Percentiles rank a stretch among this genome's conserved stretches.
These are phyloP conservation scores for Chloromyia formosa DNA, from an alignment of 2,888 invertebrate genomes.

Conservation along the genomic window DNA sequence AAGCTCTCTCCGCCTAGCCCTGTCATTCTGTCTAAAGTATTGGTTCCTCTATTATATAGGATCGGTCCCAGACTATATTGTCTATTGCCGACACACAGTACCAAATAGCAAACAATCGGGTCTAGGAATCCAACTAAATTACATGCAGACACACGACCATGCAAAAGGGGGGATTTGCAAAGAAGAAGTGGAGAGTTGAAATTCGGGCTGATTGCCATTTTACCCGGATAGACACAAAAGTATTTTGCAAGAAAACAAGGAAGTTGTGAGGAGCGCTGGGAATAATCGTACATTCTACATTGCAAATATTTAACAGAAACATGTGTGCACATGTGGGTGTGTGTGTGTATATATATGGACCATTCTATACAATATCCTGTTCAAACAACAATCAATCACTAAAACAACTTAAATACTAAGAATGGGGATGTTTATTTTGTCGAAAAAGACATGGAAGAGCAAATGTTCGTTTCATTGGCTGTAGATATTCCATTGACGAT, in stretches of 20 bases:
- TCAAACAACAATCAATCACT: constrained; percentile 37
- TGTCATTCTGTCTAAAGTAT: too few relatives aligned
- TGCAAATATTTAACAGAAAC: constrained; percentile 32
- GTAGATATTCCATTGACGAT: too few relatives aligned
- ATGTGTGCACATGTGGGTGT: background rate
- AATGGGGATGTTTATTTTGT: background rate
- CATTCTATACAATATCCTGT: constrained; percentile 17
- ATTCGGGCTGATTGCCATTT: constrained; percentile 15
- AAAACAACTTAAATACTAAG: constrained; percentile 8
- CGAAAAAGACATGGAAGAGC: background rate
- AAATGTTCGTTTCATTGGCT: too few relatives aligned
- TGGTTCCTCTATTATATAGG: background rate
- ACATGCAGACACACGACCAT: constrained; percentile 13
- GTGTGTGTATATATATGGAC: background rate
- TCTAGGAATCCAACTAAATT: constrained; percentile 25
- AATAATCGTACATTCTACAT: background rate
- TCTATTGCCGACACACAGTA: background rate
- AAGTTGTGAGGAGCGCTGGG: background rate
- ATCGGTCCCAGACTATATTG: background rate
- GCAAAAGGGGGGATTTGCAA: background rate
- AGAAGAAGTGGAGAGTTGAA: background rate
- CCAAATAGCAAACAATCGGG: constrained; percentile 30
- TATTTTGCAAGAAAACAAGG: background rate
- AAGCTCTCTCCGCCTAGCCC: background rate
- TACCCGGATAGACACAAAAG: background rate